A percentile compares a stretch with the other conserved stretches of the same genome.
Evolutionary conservation across 1,140 invertebrate genomes (phyloP).

Genomic region (Diachasmimorpha longicaudata): DNA sequence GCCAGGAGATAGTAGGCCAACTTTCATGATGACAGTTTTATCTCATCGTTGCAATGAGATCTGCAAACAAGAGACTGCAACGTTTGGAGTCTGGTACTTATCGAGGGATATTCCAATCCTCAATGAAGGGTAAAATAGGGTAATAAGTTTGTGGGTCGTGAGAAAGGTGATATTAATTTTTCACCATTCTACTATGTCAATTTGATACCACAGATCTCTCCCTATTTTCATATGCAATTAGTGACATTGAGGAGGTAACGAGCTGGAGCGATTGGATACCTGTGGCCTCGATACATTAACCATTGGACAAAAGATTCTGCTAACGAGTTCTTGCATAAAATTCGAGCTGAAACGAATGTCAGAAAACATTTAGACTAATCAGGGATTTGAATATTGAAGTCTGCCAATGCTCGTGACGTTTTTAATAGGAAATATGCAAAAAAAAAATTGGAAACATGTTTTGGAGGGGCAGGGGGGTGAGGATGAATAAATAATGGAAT

Average conservation of each 20-base stretch:
- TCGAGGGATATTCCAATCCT: not conserved
- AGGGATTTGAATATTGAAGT: too few relatives aligned
- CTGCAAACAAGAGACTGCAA: not conserved
- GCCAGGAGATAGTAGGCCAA: conserved; percentile 55
- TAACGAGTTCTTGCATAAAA: not conserved
- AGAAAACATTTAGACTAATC: too few relatives aligned
- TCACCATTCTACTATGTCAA: not conserved
- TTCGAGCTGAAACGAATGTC: not conserved
- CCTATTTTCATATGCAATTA: not conserved
- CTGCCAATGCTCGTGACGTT: too few relatives aligned
- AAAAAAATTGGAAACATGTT: too few relatives aligned
- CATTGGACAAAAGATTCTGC: not conserved
- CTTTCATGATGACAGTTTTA: conserved; percentile 58
- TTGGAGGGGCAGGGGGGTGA: too few relatives aligned
- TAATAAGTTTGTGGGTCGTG: not conserved
- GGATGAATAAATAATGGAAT: not conserved
- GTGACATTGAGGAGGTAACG: not conserved
- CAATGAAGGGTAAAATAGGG: not conserved
- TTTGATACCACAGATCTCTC: not conserved
- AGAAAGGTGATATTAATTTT: not conserved
- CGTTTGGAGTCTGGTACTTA: not conserved
- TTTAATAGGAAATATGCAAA: too few relatives aligned
- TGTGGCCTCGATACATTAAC: not conserved
- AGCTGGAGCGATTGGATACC: not conserved
- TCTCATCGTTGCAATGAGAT: conserved; percentile 39